phyloP scores from a whole-genome alignment of 2,113 vertebrate genomes.

The Ctenomys sociabilis region DNA sequence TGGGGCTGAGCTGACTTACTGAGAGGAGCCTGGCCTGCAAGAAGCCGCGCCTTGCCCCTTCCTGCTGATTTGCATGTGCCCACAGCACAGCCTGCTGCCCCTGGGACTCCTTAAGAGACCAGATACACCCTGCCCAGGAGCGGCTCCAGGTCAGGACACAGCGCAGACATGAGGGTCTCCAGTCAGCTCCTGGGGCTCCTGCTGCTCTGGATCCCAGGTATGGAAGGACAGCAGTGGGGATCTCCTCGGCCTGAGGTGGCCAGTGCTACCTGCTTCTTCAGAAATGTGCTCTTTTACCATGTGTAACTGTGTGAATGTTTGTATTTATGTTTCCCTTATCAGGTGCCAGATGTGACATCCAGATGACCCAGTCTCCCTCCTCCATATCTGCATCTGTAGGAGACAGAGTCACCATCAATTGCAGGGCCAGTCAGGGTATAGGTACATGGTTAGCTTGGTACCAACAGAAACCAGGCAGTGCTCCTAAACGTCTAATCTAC shows the following conservation, averaged over 20 bases:
- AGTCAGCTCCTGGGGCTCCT: neutral
- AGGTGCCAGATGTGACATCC: neutral
- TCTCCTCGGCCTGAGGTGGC: neutral
- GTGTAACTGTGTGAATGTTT: neutral
- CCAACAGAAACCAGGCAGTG: neutral
- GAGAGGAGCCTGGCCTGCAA: neutral
- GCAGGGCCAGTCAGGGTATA: no score
- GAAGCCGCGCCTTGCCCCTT: neutral
- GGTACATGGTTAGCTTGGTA: neutral
- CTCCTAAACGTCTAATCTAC: neutral
- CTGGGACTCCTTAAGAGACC: no score
- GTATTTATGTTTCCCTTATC: neutral
- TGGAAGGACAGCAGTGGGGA: neutral
- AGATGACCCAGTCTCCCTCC: neutral
- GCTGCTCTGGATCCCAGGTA: neutral
- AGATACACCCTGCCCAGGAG: no score
- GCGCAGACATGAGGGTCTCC: no score
- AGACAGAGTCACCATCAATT: neutral
- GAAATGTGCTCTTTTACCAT: neutral
- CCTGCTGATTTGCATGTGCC: no score
- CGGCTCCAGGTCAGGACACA: no score
- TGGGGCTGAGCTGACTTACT: neutral
- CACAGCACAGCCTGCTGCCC: no score
- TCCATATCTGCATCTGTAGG: neutral
- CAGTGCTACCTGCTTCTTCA: neutral